Conservation (phyloP, 2,888 invertebrate genomes). For the Cremastinae sp. region DNA sequence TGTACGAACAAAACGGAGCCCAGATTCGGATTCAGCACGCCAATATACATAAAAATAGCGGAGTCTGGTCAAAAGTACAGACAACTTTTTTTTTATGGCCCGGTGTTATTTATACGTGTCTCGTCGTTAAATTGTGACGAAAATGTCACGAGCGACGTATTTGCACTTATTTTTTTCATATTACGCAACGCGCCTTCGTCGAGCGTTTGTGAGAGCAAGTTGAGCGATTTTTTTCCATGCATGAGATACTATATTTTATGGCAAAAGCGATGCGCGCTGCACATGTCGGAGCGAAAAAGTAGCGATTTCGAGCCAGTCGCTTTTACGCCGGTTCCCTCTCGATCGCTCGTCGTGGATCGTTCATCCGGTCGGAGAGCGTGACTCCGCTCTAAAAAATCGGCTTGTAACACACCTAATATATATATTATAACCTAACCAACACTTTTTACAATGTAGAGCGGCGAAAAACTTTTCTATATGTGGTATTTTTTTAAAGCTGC, state of each 20-base stretch:
- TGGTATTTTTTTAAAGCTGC: neutral
- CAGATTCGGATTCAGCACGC: too few relatives aligned
- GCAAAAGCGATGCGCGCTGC: constrained; percentile 12
- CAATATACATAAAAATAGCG: too few relatives aligned
- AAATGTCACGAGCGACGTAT: constrained; percentile 38
- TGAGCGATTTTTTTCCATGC: neutral
- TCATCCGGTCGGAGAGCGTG: constrained; percentile 50
- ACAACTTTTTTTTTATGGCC: too few relatives aligned
- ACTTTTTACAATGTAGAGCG: constrained; percentile 12
- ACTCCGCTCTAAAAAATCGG: constrained; percentile 27
- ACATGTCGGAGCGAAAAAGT: constrained; percentile 36
- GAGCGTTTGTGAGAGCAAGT: constrained; percentile 2
- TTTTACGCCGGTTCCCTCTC: constrained; percentile 31
- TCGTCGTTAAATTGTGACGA: constrained; percentile 36
- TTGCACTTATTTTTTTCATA: constrained; percentile 40
- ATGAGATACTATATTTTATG: constrained; percentile 15
- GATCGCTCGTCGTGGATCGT: constrained; percentile 49
- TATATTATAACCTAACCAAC: neutral
- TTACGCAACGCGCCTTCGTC: constrained; percentile 48
- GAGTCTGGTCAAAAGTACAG: too few relatives aligned
- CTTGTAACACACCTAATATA: constrained; percentile 17
- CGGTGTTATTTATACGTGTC: too few relatives aligned
- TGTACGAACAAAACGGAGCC: too few relatives aligned
- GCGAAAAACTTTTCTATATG: constrained; percentile 2
- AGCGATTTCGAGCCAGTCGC: constrained; percentile 38